These are phyloP conservation scores for Lasioglossum baleicum DNA, from an alignment of 1,140 invertebrate species.

Conservation along the genomic window DNA sequence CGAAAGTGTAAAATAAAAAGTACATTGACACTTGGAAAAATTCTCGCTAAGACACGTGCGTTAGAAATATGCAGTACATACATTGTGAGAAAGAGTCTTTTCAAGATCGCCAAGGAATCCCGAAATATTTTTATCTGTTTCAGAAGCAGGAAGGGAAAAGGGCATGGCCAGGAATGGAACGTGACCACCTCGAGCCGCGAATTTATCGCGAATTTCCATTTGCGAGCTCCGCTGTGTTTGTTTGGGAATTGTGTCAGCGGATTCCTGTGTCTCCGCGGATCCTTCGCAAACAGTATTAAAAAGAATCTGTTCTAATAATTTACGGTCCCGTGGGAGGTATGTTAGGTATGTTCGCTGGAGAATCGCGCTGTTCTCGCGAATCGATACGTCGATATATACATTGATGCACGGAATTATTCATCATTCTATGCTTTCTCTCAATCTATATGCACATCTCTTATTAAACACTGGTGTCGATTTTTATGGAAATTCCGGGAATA, in stretches of 20 bases:
- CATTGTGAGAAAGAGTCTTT: not conserved
- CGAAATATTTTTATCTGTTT: conserved; percentile 5
- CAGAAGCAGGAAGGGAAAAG: not conserved
- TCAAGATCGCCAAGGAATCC: not conserved
- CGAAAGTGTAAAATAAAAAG: no score
- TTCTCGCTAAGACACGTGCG: not conserved
- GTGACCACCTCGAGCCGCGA: not conserved
- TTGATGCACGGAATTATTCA: no score
- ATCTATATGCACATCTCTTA: no score
- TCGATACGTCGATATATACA: no score
- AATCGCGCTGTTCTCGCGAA: no score
- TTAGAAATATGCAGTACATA: not conserved
- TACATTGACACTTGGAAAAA: not conserved
- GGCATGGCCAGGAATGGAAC: not conserved
- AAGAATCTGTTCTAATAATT: no score
- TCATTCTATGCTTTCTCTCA: no score
- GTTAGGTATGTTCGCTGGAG: no score
- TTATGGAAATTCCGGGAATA: no score
- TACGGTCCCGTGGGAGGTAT: no score
- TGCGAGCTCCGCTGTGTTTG: not conserved
- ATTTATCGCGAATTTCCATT: not conserved
- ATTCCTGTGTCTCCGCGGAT: not conserved
- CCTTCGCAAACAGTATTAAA: not conserved
- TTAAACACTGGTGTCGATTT: no score
- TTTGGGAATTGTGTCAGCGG: not conserved